Conservation (phyloP, 64 coral and sea anemone species). For the Dendronephthya gigantea region DNA sequence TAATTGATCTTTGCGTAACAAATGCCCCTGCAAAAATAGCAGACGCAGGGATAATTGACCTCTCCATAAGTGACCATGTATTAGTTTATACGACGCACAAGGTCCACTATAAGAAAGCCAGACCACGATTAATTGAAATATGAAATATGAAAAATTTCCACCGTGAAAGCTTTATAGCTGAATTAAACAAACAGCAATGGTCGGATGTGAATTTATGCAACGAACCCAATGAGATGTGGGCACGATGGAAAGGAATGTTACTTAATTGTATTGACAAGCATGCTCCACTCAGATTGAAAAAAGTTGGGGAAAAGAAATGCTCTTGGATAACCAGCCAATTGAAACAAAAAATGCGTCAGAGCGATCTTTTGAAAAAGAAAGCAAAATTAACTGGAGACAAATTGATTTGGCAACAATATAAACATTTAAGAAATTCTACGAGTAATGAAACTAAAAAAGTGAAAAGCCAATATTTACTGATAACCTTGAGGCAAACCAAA, state of each 20-base stretch:
- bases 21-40: too few species aligned
- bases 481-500: not conserved
- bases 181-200: constrained; percentile 25
- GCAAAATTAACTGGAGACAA: not conserved
- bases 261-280: constrained; percentile 13
- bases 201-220: not conserved
- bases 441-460: too few species aligned
- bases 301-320: too few species aligned
- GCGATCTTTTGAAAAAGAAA: constrained; percentile 26
- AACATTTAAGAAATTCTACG: constrained; percentile 33
- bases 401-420: constrained; percentile 24
- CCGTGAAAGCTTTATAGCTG: not conserved
- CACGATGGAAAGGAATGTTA: constrained; percentile 28
- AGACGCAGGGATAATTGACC: too few species aligned
- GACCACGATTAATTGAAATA: not conserved
- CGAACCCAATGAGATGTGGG: too few species aligned
- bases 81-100: too few species aligned
- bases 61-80: too few species aligned
- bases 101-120: not conserved
- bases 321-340: constrained; percentile 18
- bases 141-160: too few species aligned
- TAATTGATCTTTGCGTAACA: too few species aligned
- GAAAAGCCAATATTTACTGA: not conserved
- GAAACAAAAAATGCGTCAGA: constrained; percentile 30
- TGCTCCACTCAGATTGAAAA: constrained; percentile 23